Evolutionary conservation across 1,140 invertebrate species (phyloP), one percentile per base, ranked within the genome.

Genomic region (Bombyx mori): DNA sequence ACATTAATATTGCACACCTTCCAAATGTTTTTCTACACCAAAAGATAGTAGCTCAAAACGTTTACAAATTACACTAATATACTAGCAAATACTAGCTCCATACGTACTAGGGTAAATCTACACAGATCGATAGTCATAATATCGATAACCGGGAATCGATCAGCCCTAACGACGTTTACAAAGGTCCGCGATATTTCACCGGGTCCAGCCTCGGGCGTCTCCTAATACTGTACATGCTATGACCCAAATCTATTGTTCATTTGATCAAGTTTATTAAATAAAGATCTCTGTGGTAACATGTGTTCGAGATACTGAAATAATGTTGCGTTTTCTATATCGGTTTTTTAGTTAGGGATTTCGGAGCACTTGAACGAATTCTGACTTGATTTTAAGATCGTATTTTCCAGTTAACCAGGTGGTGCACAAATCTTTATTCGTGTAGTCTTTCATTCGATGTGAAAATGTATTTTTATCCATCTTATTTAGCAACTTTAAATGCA

Each of bases 261-360:
- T 75, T 67, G 68, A 73, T 68, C 62, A 64, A 67, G 62, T 72
- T 77, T 73, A 77, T 75, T 77, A 72, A 71, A 75, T 71, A 77
- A 69, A 68, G 66, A 68, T 65, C 12, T 64, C 60, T 52, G 45
- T 57, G 67, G 61, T 54, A 66, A 65, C 73, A 75, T 75, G 69
- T 75, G 69, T 45, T 48, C 49, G 56, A 44, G 22, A 9, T 35
- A 35, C 50, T 3, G 58, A 51, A 56, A 48, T 57, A 53, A 56
- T 66, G 59, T 62, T 60, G 58, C 56, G 18, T 53, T 62, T 44
- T 57, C 44, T 58, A 43, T 49, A 53, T 35, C 26, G 26, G 26
- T 35, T 35, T 35, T 35, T 35, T 5, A 35, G 26, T 35, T 35
- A 2, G 26, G 1, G 26, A 75, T 75, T 66, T 75, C 67, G 47